A percentile compares a stretch with the other conserved stretches of the same genome.
Conservation (phyloP, 2,888 invertebrate genomes). For the Agrypnus murinus region DNA sequence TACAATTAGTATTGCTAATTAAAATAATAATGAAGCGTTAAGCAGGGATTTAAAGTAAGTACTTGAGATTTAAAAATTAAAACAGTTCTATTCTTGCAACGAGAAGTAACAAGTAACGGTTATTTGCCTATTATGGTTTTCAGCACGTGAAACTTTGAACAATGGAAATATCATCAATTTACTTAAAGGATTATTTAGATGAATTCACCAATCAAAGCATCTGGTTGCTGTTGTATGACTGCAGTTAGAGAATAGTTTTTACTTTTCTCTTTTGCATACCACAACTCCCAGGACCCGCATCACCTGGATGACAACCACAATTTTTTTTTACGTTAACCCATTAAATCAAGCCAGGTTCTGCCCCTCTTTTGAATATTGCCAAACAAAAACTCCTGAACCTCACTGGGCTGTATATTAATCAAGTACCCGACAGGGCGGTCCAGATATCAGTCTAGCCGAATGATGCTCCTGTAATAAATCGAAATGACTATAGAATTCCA, state of each 20-base stretch:
- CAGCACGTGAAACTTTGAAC: no score
- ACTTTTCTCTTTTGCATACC: constrained; percentile 55
- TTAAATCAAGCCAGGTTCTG: constrained; percentile 54
- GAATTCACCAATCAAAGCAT: constrained; percentile 14
- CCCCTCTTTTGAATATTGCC: constrained; percentile 56
- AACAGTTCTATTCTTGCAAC: not conserved
- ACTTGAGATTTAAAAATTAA: constrained; percentile 2
- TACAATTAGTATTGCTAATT: constrained; percentile 26
- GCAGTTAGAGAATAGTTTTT: no score
- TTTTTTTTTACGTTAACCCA: constrained; percentile 52
- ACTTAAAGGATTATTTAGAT: not conserved
- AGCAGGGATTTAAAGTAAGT: constrained; percentile 18
- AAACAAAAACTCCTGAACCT: constrained; percentile 53
- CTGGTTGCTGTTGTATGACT: no score
- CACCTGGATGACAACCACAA: constrained; percentile 57
- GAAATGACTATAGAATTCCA: constrained; percentile 13
- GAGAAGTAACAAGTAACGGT: not conserved
- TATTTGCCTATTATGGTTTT: not conserved
- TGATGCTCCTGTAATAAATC: constrained; percentile 17
- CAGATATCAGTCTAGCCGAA: constrained; percentile 43
- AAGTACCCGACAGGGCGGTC: constrained; percentile 51
- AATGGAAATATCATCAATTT: not conserved
- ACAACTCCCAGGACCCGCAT: constrained; percentile 56
- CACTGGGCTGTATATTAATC: constrained; percentile 54
- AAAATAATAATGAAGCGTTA: constrained; percentile 24